These are phyloP conservation scores for Bergia puertoricense DNA, from an alignment of 92 coral and sea anemone species.

Conservation along the genomic window DNA sequence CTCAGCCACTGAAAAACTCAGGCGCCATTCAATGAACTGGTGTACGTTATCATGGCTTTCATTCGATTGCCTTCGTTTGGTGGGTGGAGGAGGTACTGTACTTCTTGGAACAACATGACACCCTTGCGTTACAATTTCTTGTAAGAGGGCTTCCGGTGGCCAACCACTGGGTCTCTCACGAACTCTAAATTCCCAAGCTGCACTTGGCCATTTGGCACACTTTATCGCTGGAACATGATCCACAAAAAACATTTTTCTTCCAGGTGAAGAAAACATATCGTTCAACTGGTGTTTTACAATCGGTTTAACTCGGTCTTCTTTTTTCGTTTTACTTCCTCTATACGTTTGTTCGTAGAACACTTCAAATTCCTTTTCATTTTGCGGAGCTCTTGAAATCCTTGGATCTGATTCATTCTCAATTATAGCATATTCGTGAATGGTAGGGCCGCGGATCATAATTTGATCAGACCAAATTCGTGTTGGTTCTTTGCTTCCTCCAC, in stretches of 20 bases:
- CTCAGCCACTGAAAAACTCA: slow-evolving; percentile 32
- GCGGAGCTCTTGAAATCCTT: neutral
- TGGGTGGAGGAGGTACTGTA: neutral
- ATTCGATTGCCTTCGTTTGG: neutral
- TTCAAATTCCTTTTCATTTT: neutral
- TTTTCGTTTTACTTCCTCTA: no score
- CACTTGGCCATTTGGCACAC: neutral
- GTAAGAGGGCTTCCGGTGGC: slow-evolving; percentile 3
- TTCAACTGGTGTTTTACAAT: neutral
- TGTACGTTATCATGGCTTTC: neutral
- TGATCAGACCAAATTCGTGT: slow-evolving; percentile 8
- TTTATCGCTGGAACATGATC: slow-evolving; percentile 27
- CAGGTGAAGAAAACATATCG: slow-evolving; percentile 16
- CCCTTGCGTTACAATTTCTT: slow-evolving; percentile 8
- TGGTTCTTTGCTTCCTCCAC: neutral
- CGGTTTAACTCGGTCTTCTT: neutral
- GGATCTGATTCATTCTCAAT: slow-evolving; percentile 21
- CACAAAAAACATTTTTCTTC: neutral
- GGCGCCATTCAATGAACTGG: slow-evolving; percentile 19
- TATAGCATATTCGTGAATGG: neutral
- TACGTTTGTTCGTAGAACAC: no score
- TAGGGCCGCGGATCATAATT: neutral
- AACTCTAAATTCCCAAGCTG: slow-evolving; percentile 31
- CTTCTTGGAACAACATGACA: slow-evolving; percentile 23
- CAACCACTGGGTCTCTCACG: slow-evolving; percentile 31